Percentiles rank a stretch among this genome's conserved stretches.
These are phyloP conservation scores for Puntigrus tetrazona DNA, from an alignment of 2,113 vertebrate genomes.

Conservation along the genomic window DNA sequence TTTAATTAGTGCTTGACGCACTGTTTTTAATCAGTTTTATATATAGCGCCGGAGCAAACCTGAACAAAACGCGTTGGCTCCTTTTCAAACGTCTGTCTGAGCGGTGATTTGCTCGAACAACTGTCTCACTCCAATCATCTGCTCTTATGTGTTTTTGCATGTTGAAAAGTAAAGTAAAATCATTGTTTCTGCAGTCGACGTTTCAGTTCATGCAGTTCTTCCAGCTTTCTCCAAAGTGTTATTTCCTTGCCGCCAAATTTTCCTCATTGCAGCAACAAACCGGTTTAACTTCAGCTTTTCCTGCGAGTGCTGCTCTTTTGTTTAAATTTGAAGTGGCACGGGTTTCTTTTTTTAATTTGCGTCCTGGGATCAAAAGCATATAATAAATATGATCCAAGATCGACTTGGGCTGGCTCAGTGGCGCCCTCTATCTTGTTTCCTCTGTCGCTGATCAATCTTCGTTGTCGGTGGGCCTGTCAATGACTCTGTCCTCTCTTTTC, in stretches of 20 bases:
- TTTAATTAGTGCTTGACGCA: not conserved
- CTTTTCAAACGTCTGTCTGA: not conserved
- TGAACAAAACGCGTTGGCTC: not conserved
- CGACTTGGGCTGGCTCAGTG: not conserved
- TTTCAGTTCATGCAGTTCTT: not conserved
- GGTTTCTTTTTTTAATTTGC: not conserved
- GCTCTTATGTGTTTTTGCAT: not conserved
- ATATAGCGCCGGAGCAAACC: not conserved
- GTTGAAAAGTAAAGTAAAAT: not conserved
- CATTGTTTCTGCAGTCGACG: not conserved
- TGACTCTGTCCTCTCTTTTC: conserved; percentile 79
- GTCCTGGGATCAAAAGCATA: not conserved
- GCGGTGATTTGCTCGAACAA: not conserved
- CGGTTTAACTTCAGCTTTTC: not conserved
- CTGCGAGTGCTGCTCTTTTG: not conserved
- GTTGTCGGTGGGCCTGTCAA: conserved; percentile 28
- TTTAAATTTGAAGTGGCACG: not conserved
- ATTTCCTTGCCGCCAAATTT: not conserved
- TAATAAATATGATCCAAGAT: not conserved
- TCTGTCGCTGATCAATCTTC: not conserved
- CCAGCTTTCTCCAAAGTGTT: not conserved
- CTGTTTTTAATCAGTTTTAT: conserved; percentile 18
- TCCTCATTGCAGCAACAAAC: too few relatives aligned
- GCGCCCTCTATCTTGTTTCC: not conserved
- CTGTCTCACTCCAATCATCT: not conserved